A percentile compares a stretch with the other conserved stretches of the same genome.
phyloP scores from a whole-genome alignment of 1,140 invertebrate species.

The Nomia melanderi region DNA sequence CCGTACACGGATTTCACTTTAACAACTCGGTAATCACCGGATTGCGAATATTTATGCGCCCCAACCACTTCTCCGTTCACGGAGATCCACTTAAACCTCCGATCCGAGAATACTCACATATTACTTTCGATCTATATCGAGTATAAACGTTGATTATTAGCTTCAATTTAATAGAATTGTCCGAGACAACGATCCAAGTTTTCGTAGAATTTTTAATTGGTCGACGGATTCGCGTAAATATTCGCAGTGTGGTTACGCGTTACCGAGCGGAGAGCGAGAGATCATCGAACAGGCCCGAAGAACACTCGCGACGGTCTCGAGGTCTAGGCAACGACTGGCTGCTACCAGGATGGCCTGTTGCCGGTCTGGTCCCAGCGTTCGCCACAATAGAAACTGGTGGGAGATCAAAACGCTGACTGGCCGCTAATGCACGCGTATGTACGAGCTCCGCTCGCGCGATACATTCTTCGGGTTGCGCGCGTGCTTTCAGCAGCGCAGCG shows the following conservation, averaged over 20 bases:
- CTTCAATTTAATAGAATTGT: too few relatives aligned
- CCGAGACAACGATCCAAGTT: too few relatives aligned
- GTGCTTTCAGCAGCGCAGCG: background rate
- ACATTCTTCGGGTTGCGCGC: conserved; percentile 10
- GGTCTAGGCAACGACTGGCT: conserved; percentile 75
- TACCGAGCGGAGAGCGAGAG: background rate
- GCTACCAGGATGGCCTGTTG: conserved; percentile 71
- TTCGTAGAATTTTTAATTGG: too few relatives aligned
- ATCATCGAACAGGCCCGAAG: conserved; percentile 18
- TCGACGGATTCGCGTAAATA: too few relatives aligned
- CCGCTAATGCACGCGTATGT: conserved; percentile 41
- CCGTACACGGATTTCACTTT: background rate
- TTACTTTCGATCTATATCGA: too few relatives aligned
- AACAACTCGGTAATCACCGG: too few relatives aligned
- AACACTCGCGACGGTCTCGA: conserved; percentile 66
- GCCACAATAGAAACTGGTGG: conserved; percentile 76
- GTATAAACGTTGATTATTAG: too few relatives aligned
- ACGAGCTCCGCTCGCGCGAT: conserved; percentile 4
- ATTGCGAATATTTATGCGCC: too few relatives aligned
- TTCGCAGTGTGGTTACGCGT: background rate
- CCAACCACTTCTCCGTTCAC: too few relatives aligned
- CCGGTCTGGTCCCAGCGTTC: conserved; percentile 67
- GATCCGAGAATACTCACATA: too few relatives aligned
- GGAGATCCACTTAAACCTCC: too few relatives aligned
- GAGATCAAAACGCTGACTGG: conserved; percentile 76